Conservation (phyloP, 2,113 vertebrate species). For the Poicephalus gulielmi region DNA sequence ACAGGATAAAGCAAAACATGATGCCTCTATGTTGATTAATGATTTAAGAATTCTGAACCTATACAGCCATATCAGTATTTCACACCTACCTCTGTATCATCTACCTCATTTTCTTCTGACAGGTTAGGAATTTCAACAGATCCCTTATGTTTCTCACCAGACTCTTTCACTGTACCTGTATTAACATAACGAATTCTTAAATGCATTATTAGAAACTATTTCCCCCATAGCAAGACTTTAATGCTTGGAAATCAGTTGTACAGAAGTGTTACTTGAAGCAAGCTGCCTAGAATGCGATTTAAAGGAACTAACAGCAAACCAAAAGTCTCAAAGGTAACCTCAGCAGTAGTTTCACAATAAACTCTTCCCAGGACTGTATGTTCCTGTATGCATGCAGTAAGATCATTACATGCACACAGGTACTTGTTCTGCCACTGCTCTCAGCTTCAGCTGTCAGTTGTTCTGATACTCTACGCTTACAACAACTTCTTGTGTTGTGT, state of each 20-base stretch:
- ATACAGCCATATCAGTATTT: not conserved
- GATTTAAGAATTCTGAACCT: conserved; percentile 30
- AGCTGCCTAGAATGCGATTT: not conserved
- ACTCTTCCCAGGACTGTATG: not conserved
- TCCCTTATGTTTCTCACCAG: conserved; percentile 74
- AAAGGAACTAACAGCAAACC: not conserved
- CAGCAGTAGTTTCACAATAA: not conserved
- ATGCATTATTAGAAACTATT: conserved; percentile 37
- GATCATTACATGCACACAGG: fast-evolving
- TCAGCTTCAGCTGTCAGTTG: fast-evolving
- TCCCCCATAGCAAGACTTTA: conserved; percentile 32
- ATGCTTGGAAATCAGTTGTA: not conserved
- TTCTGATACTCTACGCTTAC: not conserved
- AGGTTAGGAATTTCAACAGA: conserved; percentile 76
- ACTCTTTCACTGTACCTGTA: conserved; percentile 75
- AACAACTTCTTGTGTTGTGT: not conserved
- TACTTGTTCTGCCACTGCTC: not conserved
- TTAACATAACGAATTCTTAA: conserved; percentile 61
- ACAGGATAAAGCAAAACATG: not conserved
- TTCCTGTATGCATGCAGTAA: not conserved
- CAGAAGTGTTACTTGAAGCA: not conserved
- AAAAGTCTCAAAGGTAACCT: not conserved
- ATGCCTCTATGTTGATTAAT: not conserved
- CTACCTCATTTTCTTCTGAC: conserved; percentile 78
- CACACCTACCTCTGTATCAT: conserved; percentile 72